A percentile compares a stretch with the other conserved stretches of the same genome.
Conservation (phyloP, 2,888 invertebrate genomes). For the Litoditis marina region DNA sequence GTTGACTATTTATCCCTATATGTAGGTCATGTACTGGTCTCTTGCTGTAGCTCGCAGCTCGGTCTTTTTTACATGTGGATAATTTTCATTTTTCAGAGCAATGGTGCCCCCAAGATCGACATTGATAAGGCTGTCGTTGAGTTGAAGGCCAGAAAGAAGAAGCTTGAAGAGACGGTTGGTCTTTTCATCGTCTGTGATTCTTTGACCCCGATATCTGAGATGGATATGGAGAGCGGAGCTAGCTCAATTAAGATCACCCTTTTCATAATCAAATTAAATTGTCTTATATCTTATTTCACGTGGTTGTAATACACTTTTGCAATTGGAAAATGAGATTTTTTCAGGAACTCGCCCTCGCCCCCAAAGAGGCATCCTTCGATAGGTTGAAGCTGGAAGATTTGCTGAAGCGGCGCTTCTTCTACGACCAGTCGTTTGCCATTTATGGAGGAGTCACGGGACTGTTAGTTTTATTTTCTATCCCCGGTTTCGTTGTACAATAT, state of each 20-base stretch:
- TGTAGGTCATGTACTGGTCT: too few species aligned
- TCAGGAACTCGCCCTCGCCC: conserved; percentile 75
- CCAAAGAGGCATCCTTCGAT: conserved; percentile 72
- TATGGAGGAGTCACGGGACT: conserved; percentile 77
- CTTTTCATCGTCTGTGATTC: background rate
- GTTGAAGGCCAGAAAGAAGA: conserved; percentile 82
- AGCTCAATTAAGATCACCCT: too few species aligned
- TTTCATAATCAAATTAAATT: too few species aligned
- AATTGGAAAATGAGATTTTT: too few species aligned
- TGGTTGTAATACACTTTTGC: too few species aligned
- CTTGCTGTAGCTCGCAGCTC: too few species aligned
- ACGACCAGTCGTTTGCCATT: conserved; percentile 96
- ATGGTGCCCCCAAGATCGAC: conserved; percentile 83
- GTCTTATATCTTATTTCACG: too few species aligned
- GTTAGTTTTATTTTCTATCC: conserved; percentile 16
- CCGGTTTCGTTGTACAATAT: too few species aligned
- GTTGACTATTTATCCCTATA: too few species aligned
- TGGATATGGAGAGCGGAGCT: too few species aligned
- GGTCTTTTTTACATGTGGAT: background rate
- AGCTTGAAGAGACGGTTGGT: conserved; percentile 78
- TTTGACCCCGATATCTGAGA: too few species aligned
- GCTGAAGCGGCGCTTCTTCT: conserved; percentile 91
- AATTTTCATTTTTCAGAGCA: conserved; percentile 63
- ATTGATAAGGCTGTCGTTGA: conserved; percentile 90
- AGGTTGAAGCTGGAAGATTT: conserved; percentile 92